phyloP scores from a whole-genome alignment of 2,113 vertebrate species.

The Eudyptes chrysolophus region DNA sequence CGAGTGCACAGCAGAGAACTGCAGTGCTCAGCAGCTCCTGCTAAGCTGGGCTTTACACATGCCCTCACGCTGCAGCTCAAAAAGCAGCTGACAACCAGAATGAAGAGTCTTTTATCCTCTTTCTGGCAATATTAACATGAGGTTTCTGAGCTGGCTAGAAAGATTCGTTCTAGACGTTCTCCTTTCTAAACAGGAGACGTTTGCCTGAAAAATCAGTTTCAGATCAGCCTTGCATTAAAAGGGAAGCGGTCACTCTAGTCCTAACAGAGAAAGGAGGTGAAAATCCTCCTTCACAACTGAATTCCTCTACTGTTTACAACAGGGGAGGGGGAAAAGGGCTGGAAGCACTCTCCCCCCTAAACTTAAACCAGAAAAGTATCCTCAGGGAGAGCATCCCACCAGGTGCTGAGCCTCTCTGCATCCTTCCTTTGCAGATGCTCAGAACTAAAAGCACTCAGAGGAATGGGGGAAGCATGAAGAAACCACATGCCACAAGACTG shows the following conservation, averaged over 20 bases:
- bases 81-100: background rate
- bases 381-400: background rate
- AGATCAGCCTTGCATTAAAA: background rate
- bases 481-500: rapidly evolving
- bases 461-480: rapidly evolving
- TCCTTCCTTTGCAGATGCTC: background rate
- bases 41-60: background rate
- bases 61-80: background rate
- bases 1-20: background rate
- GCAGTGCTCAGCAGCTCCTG: background rate
- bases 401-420: background rate
- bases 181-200: background rate
- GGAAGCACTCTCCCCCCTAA: rapidly evolving
- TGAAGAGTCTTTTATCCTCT: background rate
- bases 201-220: background rate
- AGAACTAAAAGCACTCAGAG: background rate
- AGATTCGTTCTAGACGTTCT: background rate
- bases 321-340: background rate
- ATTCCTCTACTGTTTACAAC: background rate
- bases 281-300: background rate
- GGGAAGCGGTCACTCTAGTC: rapidly evolving
- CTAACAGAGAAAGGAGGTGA: background rate
- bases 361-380: background rate
- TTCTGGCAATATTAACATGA: background rate
- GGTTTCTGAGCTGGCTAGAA: background rate